Base-by-base conservation (phyloP, 2,113 vertebrate genomes). In the Cacatua alba region DNA sequence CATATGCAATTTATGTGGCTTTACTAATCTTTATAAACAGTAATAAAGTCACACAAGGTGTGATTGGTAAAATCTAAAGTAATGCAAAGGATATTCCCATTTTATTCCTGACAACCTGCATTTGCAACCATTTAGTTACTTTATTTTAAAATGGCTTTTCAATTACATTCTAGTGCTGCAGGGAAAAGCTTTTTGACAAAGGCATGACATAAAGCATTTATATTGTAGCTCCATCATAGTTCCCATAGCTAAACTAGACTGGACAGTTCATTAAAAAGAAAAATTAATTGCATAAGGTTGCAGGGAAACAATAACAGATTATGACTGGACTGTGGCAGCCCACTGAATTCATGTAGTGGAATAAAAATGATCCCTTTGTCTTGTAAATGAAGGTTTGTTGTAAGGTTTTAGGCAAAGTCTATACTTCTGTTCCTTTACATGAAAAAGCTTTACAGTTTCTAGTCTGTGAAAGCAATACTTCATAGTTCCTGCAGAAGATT, bases 161-260 rank as follows among this genome's bases (percentile, higher is more conserved):
- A 98, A 97, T 98, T 98, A 98, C 88, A 92, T 82, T 94, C 96
- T 48, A 15, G 80, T 80, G 97, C 98, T 98, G 65, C 78, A 95
- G 96, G 96, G 97, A 92, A 95, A 97, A 95, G 94, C 87, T 91
- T 97, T 98, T 98, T 98, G 97, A 98, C 93, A 97, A 97, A 97
- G 97, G 97, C 96, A 94, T 97, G 98, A 96, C 97, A 98, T 96
- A 97, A 98, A 98, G 97, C 98, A 98, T 99, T 98, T 98, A 98
- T 98, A 98, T 94, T 96, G 96, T 97, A 92, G 75, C 95, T 96
- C 96, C 90, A 91, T 98, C 97, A 94, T 92, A 88, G 90, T 97
- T 98, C 78, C 94, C 39, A 11, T 93, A 94, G 95, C 94, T 97
- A 97, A 97, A 98, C 92, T 95, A 63, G 78, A 95, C 95, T 70